A percentile compares a stretch with the other conserved stretches of the same genome.
Evolutionary conservation across 2,113 vertebrate genomes (phyloP).

Genomic region (Oreotrochilus melanogaster): DNA sequence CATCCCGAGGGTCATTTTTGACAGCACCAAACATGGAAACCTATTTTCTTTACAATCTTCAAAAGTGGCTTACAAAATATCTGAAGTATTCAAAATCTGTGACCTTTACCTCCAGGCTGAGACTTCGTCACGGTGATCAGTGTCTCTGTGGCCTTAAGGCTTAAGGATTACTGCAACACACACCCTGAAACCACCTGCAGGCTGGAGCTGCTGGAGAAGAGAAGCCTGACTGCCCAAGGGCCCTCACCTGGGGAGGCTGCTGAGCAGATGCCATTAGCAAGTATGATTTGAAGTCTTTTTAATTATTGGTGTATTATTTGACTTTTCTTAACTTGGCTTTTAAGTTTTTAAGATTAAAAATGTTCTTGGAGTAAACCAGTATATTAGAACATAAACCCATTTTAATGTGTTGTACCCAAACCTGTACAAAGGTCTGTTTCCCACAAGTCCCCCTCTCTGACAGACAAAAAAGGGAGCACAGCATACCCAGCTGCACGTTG

Average conservation of each 20-base stretch:
- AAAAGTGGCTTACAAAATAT: constrained; percentile 34
- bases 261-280: background rate
- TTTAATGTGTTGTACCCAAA: background rate
- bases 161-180: background rate
- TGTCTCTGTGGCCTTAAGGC: background rate
- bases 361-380: background rate
- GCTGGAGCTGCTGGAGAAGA: background rate
- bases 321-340: background rate
- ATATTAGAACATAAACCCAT: background rate
- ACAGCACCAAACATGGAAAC: background rate
- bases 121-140: background rate
- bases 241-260: constrained; percentile 17
- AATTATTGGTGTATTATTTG: background rate
- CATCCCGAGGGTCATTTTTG: constrained; percentile 10
- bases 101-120: constrained; percentile 51
- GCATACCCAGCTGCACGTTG: too few species aligned
- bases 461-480: background rate
- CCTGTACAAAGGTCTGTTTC: background rate
- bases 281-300: background rate
- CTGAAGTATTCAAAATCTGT: constrained; percentile 51
- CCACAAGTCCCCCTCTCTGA: background rate
- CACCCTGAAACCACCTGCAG: background rate
- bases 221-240: background rate
- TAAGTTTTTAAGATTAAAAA: background rate
- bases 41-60: constrained; percentile 19